A percentile compares a stretch with the other conserved stretches of the same genome.
Conservation (phyloP, 2,113 vertebrate species). For the Gavialis gangeticus region DNA sequence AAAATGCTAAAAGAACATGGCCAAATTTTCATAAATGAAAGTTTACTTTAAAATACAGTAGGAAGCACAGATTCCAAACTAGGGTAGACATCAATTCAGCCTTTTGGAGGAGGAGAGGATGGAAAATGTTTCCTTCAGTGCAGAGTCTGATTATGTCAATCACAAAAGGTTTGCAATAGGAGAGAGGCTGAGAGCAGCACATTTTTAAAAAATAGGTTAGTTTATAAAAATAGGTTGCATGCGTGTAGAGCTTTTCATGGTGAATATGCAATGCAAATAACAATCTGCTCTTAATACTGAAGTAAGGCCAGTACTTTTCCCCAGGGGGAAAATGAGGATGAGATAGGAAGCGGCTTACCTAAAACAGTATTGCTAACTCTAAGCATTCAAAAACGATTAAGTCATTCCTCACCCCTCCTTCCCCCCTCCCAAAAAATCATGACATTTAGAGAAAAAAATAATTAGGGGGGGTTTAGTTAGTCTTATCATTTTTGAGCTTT, state of each 20-base stretch:
- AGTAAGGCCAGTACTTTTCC: not conserved
- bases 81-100: not conserved
- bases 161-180: not conserved
- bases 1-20: conserved; percentile 45
- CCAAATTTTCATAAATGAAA: conserved; percentile 51
- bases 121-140: not conserved
- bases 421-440: not conserved
- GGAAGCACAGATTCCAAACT: not conserved
- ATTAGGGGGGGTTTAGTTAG: accelerated
- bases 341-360: not conserved
- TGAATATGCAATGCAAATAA: not conserved
- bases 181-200: not conserved
- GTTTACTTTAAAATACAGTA: conserved; percentile 10
- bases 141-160: not conserved
- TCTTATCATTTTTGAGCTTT: not conserved
- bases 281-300: too few relatives aligned
- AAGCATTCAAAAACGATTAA: not conserved
- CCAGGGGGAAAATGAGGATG: not conserved
- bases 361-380: not conserved
- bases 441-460: not conserved
- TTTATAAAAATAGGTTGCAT: not conserved
- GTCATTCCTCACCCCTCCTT: too few relatives aligned
- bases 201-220: not conserved
- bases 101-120: not conserved
- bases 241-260: not conserved